These are phyloP conservation scores for Ischnus inquisitorius DNA, from an alignment of 2,888 invertebrate species.

Conservation along the genomic window DNA sequence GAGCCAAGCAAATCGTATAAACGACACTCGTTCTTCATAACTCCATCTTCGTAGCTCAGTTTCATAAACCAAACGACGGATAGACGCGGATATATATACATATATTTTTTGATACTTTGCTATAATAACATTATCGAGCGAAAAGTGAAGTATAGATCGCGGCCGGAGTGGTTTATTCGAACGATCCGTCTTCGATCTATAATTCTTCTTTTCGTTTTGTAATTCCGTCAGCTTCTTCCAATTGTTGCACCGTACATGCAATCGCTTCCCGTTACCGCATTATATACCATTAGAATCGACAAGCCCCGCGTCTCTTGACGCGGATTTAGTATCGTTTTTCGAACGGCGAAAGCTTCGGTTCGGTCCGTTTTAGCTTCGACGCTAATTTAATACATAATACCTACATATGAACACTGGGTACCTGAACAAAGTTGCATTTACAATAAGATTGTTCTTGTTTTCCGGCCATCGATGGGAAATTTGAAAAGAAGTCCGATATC, in stretches of 20 bases:
- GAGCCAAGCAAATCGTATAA: constrained; percentile 29
- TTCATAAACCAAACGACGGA: constrained; percentile 45
- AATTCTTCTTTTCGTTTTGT: background rate
- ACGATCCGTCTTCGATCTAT: background rate
- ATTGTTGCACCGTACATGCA: constrained; percentile 45
- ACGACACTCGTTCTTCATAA: background rate
- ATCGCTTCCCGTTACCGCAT: constrained; percentile 41
- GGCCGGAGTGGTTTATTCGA: constrained; percentile 14
- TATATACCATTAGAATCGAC: constrained; percentile 2
- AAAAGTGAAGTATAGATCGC: background rate
- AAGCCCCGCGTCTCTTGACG: background rate
- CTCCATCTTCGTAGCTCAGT: constrained; percentile 20
- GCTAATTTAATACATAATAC: constrained; percentile 26
- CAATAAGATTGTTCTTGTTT: constrained; percentile 56
- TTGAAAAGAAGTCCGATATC: constrained; percentile 9
- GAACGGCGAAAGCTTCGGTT: constrained; percentile 16
- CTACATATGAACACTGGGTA: constrained; percentile 63
- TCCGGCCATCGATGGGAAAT: constrained; percentile 36
- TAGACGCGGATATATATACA: constrained; percentile 48
- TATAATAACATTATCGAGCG: constrained; percentile 40
- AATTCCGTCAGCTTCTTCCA: constrained; percentile 57
- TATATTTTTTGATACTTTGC: constrained; percentile 69
- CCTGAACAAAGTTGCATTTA: constrained; percentile 65
- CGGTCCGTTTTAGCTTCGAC: constrained; percentile 7
- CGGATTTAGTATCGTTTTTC: constrained; percentile 7